Evolutionary conservation across 2,113 vertebrate species (phyloP).

Genomic region (Tamias sibiricus): DNA sequence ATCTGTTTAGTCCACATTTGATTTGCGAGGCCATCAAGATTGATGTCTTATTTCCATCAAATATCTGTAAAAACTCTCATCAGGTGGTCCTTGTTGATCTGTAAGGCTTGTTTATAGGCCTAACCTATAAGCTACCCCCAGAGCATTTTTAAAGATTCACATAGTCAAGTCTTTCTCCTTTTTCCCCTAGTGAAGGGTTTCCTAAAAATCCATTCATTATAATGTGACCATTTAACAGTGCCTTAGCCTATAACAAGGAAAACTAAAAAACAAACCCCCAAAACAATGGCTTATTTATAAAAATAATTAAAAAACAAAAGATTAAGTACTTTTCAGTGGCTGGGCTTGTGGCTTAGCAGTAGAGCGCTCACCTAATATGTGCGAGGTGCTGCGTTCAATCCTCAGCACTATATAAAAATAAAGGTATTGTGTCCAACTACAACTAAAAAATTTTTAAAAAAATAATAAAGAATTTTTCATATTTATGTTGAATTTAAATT

Average conservation of each 20-base stretch:
- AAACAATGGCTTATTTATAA: neutral
- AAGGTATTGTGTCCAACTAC: no score
- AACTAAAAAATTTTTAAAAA: neutral
- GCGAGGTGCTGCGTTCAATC: no score
- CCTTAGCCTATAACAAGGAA: neutral
- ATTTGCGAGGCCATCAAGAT: constrained; percentile 21
- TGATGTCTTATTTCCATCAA: constrained; percentile 42
- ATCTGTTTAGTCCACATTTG: constrained; percentile 16
- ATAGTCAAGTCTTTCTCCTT: neutral
- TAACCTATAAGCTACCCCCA: constrained; percentile 2
- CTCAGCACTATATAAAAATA: no score
- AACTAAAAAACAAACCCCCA: neutral
- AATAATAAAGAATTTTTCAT: neutral
- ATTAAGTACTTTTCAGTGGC: neutral
- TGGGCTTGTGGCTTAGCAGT: no score
- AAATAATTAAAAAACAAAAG: constrained; percentile 32
- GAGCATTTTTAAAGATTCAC: neutral
- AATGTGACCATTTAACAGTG: neutral
- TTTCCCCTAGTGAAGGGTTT: neutral
- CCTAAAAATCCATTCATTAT: neutral
- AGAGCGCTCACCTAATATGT: no score
- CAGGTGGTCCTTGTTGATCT: neutral
- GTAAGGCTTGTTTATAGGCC: neutral
- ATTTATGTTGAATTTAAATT: constrained; percentile 47
- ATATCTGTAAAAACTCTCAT: neutral